Percentiles rank a stretch among this genome's conserved stretches.
These are phyloP conservation scores for Amblyraja radiata DNA, from an alignment of 2,797 vertebrate genomes.

Conservation along the genomic window DNA sequence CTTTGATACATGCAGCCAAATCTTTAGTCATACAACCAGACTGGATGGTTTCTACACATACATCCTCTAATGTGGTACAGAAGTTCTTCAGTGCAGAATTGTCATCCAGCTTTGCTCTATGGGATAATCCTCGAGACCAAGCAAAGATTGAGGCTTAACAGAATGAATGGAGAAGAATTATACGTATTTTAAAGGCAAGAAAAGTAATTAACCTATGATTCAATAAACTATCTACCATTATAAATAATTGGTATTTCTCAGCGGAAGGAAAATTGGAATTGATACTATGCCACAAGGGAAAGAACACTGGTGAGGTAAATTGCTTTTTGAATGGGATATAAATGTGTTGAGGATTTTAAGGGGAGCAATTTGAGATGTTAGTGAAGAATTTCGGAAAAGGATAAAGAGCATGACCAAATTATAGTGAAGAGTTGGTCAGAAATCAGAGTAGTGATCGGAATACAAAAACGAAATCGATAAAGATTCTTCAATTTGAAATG, in stretches of 20 bases:
- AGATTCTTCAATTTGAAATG: too few species aligned
- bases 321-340: background rate
- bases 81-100: conserved; percentile 75
- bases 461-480: too few species aligned
- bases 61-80: conserved; percentile 76
- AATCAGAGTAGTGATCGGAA: background rate
- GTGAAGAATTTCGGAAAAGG: background rate
- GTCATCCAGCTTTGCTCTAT: conserved; percentile 84
- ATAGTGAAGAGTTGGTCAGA: background rate
- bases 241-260: background rate
- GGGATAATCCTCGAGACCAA: conserved; percentile 85
- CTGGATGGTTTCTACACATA: conserved; percentile 92
- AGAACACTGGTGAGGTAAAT: background rate
- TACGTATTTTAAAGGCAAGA: background rate
- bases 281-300: background rate
- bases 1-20: conserved; percentile 91
- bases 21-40: conserved; percentile 98
- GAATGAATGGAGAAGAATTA: background rate
- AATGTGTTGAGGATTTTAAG: background rate
- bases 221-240: background rate
- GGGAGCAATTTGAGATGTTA: background rate
- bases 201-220: background rate
- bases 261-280: background rate
- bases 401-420: background rate
- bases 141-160: conserved; percentile 88